phyloP scores from a whole-genome alignment of 1,140 invertebrate species.

The Gryllus bimaculatus region DNA sequence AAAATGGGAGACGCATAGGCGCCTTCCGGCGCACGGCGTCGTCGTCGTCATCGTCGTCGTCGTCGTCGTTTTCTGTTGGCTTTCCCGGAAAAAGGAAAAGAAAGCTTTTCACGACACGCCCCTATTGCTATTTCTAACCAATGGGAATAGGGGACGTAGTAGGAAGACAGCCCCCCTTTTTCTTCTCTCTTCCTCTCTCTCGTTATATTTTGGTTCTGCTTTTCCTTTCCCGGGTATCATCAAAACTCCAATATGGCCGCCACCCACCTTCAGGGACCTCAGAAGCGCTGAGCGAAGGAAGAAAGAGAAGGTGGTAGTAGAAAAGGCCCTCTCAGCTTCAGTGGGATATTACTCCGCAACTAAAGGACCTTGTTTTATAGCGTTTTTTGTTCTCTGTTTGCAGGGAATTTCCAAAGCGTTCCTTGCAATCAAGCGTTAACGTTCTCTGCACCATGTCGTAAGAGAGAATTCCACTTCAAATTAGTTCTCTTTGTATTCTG shows the following conservation, averaged over 20 bases:
- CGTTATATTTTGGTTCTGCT: not conserved
- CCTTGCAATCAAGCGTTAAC: too few relatives aligned
- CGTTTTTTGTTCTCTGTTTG: too few relatives aligned
- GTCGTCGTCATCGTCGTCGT: not conserved
- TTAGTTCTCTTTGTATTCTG: too few relatives aligned
- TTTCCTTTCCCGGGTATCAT: not conserved
- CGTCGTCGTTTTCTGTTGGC: not conserved
- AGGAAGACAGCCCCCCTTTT: not conserved
- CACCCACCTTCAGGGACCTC: not conserved
- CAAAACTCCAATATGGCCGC: not conserved
- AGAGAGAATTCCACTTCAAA: too few relatives aligned
- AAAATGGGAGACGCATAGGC: not conserved
- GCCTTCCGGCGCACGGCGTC: not conserved
- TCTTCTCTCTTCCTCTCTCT: not conserved
- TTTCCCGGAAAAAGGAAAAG: not conserved
- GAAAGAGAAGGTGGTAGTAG: not conserved
- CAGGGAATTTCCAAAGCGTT: too few relatives aligned
- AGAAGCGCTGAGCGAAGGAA: not conserved
- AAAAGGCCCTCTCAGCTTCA: not conserved
- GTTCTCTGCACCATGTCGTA: too few relatives aligned
- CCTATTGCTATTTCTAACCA: not conserved
- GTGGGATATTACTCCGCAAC: too few relatives aligned
- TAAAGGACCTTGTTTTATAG: too few relatives aligned
- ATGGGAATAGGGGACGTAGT: not conserved
- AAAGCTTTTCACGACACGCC: not conserved